Percentiles rank a stretch among this genome's conserved stretches.
Conservation (phyloP, 2,113 vertebrate species). For the Pristiophorus japonicus region DNA sequence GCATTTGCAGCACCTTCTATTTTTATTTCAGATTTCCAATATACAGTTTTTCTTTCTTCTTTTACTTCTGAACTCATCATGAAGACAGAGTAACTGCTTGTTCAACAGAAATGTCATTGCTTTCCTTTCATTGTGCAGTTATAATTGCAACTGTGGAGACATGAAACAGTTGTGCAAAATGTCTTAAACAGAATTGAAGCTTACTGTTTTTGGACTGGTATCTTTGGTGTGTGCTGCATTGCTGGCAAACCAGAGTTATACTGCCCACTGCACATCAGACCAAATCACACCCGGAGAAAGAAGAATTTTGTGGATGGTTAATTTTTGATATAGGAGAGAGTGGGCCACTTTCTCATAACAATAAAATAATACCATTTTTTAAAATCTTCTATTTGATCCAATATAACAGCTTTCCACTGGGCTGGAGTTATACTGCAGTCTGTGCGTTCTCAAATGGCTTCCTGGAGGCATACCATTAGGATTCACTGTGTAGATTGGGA, state of each 20-base stretch:
- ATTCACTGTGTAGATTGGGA: neutral
- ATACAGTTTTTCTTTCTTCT: neutral
- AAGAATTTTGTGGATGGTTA: neutral
- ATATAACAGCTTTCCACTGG: neutral
- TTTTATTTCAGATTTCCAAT: neutral
- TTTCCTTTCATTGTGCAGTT: neutral
- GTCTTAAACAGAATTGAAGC: neutral
- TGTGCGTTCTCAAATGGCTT: neutral
- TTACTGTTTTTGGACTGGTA: neutral
- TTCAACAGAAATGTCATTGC: neutral
- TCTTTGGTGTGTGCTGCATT: neutral
- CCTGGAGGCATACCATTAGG: neutral
- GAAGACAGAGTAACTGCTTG: neutral
- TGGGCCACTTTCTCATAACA: neutral
- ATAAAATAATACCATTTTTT: neutral
- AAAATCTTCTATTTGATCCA: neutral
- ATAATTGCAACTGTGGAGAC: neutral
- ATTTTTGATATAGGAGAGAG: neutral
- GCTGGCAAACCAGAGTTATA: neutral
- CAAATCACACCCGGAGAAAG: too few relatives aligned
- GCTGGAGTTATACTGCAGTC: neutral
- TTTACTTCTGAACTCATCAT: neutral
- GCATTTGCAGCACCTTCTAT: neutral
- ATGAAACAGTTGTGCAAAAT: neutral
- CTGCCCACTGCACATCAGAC: too few relatives aligned